These are phyloP conservation scores for Psittacula echo DNA, from an alignment of 2,797 vertebrate genomes.

Conservation along the genomic window DNA sequence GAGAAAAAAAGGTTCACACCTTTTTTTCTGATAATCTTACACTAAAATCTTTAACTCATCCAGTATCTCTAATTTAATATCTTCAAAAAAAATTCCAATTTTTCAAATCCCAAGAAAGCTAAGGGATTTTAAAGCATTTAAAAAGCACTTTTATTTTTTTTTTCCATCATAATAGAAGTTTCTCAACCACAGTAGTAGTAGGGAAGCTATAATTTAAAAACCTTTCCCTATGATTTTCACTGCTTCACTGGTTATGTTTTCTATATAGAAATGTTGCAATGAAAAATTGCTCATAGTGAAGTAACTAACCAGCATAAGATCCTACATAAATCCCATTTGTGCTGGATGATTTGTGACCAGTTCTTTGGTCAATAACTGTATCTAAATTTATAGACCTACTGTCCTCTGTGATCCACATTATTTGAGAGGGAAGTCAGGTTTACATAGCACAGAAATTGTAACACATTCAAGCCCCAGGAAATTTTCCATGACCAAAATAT, in stretches of 20 bases:
- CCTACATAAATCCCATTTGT: slow-evolving; percentile 32
- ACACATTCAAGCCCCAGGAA: neutral
- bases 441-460: neutral
- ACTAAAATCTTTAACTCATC: neutral
- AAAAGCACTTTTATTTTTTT: neutral
- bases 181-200: neutral
- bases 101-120: neutral
- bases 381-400: slow-evolving; percentile 3
- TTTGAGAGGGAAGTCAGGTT: slow-evolving; percentile 17
- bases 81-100: neutral
- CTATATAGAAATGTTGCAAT: neutral
- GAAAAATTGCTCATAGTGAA: slow-evolving; percentile 20
- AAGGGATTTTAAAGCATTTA: neutral
- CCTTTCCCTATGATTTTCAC: neutral
- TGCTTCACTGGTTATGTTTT: slow-evolving; percentile 18
- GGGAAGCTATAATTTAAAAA: slow-evolving; percentile 6
- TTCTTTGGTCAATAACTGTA: slow-evolving; percentile 19
- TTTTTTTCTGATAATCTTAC: neutral
- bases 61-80: neutral
- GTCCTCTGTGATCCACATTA: neutral
- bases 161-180: neutral
- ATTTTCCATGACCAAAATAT: slow-evolving; percentile 1
- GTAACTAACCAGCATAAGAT: neutral
- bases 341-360: slow-evolving; percentile 1
- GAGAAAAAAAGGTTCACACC: neutral